Evolutionary conservation across 2,888 invertebrate species (phyloP).

Genomic region (Drosophila neonasuta): DNA sequence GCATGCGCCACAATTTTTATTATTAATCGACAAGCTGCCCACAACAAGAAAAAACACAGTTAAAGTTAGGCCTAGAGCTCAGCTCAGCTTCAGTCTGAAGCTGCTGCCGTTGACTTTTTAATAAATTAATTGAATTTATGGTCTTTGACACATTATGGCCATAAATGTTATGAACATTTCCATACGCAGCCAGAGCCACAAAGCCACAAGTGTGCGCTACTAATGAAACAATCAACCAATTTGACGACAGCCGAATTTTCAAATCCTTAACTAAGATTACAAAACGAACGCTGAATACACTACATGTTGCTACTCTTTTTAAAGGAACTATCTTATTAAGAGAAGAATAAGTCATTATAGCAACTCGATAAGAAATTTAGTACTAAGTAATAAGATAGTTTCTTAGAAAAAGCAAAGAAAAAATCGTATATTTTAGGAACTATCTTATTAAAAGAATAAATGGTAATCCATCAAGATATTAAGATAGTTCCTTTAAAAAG

Average conservation of each 20-base stretch:
- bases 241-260: constrained; percentile 33
- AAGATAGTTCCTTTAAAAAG: too few relatives aligned
- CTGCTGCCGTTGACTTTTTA: constrained; percentile 67
- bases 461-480: too few relatives aligned
- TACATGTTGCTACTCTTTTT: too few relatives aligned
- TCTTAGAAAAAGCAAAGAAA: too few relatives aligned
- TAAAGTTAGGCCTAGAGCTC: constrained; percentile 34
- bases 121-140: constrained; percentile 80
- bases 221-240: constrained; percentile 72
- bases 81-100: background rate
- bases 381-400: too few relatives aligned
- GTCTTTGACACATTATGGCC: constrained; percentile 78
- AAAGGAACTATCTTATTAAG: too few relatives aligned
- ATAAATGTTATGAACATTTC: constrained; percentile 63
- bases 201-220: constrained; percentile 47
- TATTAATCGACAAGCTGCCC: constrained; percentile 59
- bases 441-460: too few relatives aligned
- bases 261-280: background rate
- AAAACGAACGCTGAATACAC: constrained; percentile 21
- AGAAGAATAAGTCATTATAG: too few relatives aligned
- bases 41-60: constrained; percentile 25
- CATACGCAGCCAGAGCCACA: constrained; percentile 15
- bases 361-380: too few relatives aligned
- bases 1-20: constrained; percentile 61
- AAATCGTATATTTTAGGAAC: too few relatives aligned